A percentile compares a stretch with the other conserved stretches of the same genome.
Conservation (phyloP, 2,113 vertebrate genomes). For the Leucoraja erinaceus region DNA sequence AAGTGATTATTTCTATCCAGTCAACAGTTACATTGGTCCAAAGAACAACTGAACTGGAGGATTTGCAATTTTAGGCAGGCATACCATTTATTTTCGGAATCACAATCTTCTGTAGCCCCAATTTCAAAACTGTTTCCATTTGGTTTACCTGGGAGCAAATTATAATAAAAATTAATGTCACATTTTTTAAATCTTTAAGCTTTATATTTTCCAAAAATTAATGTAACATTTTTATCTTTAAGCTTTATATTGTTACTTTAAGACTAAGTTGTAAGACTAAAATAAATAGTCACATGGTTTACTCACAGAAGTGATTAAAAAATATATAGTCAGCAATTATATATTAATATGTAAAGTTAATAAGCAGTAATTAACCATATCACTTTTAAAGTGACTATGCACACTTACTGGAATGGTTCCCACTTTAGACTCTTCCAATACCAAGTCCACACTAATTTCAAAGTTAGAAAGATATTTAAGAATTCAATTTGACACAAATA, state of each 20-base stretch:
- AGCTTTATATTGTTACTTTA: not conserved
- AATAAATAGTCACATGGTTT: not conserved
- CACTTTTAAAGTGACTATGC: not conserved
- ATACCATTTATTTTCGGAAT: constrained; percentile 31
- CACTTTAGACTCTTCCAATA: not conserved
- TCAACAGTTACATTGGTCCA: not conserved
- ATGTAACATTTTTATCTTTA: not conserved
- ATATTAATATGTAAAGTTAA: not conserved
- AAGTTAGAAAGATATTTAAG: not conserved
- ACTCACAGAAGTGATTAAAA: not conserved
- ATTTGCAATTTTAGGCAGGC: not conserved
- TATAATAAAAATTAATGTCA: not conserved
- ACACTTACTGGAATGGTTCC: not conserved
- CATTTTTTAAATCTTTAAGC: too few species aligned
- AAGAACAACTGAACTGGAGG: too few species aligned
- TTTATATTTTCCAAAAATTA: not conserved
- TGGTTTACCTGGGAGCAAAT: not conserved
- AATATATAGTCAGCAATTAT: not conserved
- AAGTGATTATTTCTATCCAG: too few species aligned
- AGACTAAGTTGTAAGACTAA: not conserved
- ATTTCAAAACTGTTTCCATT: not conserved
- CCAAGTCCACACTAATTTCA: not conserved
- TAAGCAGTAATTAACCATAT: not conserved
- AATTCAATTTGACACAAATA: not conserved
- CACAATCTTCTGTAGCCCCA: not conserved